phyloP scores from a whole-genome alignment of 2,888 invertebrate genomes.

The Oligia fasciuncula region DNA sequence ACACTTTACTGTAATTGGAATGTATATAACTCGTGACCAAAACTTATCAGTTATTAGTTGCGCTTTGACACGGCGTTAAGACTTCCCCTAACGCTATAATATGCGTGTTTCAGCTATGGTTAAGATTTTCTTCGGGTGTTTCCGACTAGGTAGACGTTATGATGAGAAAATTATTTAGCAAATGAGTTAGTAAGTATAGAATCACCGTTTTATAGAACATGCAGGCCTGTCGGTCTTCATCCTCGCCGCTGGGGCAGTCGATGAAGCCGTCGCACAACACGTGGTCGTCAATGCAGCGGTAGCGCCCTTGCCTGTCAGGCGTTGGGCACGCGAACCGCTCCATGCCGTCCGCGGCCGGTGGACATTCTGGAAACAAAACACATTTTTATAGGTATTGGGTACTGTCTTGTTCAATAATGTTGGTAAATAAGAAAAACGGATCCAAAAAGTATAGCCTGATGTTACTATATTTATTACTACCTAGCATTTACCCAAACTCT shows the following conservation, averaged over 20 bases:
- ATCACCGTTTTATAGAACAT: constrained; percentile 99
- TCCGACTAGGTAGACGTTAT: background rate
- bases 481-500: background rate
- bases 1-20: constrained; percentile 13
- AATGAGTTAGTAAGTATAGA: constrained; percentile 34
- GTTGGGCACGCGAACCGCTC: constrained; percentile 98
- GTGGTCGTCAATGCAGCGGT: constrained; percentile 98
- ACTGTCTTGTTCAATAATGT: background rate
- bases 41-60: constrained; percentile 12
- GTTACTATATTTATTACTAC: background rate
- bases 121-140: background rate
- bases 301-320: constrained; percentile 97
- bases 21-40: constrained; percentile 8
- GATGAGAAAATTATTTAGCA: background rate
- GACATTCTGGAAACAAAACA: constrained; percentile 93
- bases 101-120: background rate
- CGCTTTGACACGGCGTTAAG: background rate
- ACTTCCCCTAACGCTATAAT: background rate
- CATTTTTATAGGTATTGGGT: constrained; percentile 7
- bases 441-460: background rate
- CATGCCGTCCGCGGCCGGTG: constrained; percentile 97
- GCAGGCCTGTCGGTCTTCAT: constrained; percentile 97
- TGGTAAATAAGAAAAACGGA: background rate
- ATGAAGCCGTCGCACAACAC: constrained; percentile 98
- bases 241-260: constrained; percentile 97